Base-by-base conservation (phyloP, 2,888 invertebrate genomes). In the Monoplex corrugatus region DNA sequence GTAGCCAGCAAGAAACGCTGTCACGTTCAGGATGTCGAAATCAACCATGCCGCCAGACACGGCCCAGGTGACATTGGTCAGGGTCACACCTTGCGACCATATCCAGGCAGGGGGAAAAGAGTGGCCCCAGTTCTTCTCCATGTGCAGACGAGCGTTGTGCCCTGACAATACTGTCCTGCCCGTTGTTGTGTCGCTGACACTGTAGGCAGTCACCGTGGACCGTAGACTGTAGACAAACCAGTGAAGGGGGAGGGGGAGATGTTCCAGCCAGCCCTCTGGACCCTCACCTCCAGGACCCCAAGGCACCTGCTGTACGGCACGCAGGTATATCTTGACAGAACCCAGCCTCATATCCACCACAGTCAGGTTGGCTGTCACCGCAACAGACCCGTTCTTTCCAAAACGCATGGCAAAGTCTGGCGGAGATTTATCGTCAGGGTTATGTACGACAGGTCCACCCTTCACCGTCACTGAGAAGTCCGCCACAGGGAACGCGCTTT, bases 61-160 rank as follows among this genome's bases (percentile, higher is more conserved):
- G 6, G 93, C 93, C 87, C 92, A 93, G 32, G 92, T 90, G 0
- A 92, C 89, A 63, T 92, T 90, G 32, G 72, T 86, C 8, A 16
- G 32, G 1, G 89, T 80, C 13, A 93, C 87, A 10, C 94, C 94
- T 86, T 94, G 92, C 2, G 93, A 89, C 94, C 94, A 94, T 8
- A 94, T 91, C 94, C 94, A 94, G 10, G 91, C 91, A n/a, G 91
- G 86, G 0, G 94, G 94, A 89, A 94, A 94, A 2, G 94, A 93
- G n/a, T 91, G 87, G 0, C 94, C 94, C 94, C 94, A 94, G 90
- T 94, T 94, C 89, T 94, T 94, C 91, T 94, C 94, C 90, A 94
- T 89, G 88, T 94, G 94, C 10, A 92, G 93, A 13, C 90, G 89
- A 16, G 93, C 93, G 1, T 85, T 50, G 0, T 83, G 85, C 38